Evolutionary conservation across 2,113 vertebrate genomes (phyloP).

Genomic region (Machaerirhynchus nigripectus): DNA sequence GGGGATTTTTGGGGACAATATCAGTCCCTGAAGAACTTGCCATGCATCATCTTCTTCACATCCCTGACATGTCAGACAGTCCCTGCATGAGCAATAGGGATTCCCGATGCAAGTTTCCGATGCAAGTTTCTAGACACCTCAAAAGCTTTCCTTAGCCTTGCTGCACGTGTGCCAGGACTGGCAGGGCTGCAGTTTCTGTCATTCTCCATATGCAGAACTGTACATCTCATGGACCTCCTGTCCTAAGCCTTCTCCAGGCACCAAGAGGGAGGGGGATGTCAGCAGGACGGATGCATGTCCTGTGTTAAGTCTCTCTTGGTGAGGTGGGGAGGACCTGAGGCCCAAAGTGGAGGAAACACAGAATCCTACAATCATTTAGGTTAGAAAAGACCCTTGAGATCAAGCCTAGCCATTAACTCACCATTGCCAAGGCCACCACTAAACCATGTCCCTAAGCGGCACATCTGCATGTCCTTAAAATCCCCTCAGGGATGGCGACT

Average conservation of each 20-base stretch:
- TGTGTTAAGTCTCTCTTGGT: background rate
- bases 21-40: background rate
- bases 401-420: background rate
- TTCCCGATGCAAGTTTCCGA: too few relatives aligned
- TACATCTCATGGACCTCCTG: background rate
- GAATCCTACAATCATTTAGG: background rate
- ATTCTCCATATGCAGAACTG: background rate
- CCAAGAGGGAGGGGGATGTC: background rate
- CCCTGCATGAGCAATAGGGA: too few relatives aligned
- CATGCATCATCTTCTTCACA: too few relatives aligned
- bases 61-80: too few relatives aligned
- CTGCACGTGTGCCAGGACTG: background rate
- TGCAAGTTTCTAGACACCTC: background rate
- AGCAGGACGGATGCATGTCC: background rate
- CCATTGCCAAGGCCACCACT: background rate
- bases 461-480: background rate
- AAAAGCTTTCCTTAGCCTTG: background rate
- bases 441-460: background rate
- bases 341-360: background rate
- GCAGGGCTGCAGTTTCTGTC: background rate
- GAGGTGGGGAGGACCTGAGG: background rate
- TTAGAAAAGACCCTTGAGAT: background rate
- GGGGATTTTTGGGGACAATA: background rate
- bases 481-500: rapidly evolving
- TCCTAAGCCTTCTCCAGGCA: background rate